These are phyloP conservation scores for Tenthredo livida DNA, from an alignment of 2,888 invertebrate genomes.

Conservation along the genomic window DNA sequence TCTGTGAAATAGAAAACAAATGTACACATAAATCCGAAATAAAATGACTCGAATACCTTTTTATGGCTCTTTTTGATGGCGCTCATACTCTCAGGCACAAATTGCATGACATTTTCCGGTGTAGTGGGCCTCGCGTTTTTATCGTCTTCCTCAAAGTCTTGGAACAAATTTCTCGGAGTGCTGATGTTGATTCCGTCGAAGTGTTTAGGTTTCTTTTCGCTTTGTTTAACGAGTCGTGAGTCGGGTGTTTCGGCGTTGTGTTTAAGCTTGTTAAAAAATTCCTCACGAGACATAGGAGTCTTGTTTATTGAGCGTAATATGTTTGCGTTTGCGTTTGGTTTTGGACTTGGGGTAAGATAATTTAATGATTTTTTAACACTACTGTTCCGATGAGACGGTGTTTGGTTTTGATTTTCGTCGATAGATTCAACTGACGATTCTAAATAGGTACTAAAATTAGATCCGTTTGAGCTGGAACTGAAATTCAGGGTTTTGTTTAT, in stretches of 20 bases:
- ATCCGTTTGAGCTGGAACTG: conserved; percentile 65
- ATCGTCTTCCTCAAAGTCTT: conserved; percentile 67
- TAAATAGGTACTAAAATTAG: conserved; percentile 61
- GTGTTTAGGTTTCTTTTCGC: conserved; percentile 53
- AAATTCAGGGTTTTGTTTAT: conserved; percentile 64
- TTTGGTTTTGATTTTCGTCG: conserved; percentile 74
- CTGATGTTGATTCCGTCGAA: conserved; percentile 61
- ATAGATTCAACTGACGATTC: conserved; percentile 69
- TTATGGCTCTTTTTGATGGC: conserved; percentile 74
- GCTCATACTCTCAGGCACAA: conserved; percentile 73
- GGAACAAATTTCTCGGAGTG: conserved; percentile 71
- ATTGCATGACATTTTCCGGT: conserved; percentile 68
- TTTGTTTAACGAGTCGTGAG: conserved; percentile 54
- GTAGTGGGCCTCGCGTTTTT: conserved; percentile 66
- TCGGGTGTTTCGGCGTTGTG: conserved; percentile 62
- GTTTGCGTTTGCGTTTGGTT: neutral
- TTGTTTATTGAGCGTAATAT: conserved; percentile 16
- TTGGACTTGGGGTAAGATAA: conserved; percentile 63
- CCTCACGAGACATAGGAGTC: conserved; percentile 18
- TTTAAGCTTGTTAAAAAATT: conserved; percentile 59
- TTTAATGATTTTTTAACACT: conserved; percentile 65
- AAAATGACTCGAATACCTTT: conserved; percentile 66
- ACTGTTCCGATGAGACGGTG: conserved; percentile 67
- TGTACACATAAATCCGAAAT: neutral
- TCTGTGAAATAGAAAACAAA: neutral